Conservation (phyloP, 2,797 vertebrate species). For the Schizopygopsis pylzovi region DNA sequence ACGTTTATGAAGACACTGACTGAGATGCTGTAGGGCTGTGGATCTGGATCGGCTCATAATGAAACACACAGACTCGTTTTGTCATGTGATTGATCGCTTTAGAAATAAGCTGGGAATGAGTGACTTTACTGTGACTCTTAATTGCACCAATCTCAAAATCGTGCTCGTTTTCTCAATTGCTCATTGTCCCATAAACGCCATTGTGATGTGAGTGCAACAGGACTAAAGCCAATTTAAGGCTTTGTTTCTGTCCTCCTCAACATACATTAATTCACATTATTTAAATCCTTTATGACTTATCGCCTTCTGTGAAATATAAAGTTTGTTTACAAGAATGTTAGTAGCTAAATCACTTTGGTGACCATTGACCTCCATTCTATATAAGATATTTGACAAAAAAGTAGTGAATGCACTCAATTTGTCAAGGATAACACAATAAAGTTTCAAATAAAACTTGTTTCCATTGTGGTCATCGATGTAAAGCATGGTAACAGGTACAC, state of each 20-base stretch:
- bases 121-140: conserved; percentile 52
- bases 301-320: not conserved
- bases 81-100: not conserved
- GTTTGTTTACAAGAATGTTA: not conserved
- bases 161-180: conserved; percentile 55
- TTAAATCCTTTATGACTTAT: not conserved
- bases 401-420: too few relatives aligned
- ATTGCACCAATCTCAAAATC: conserved; percentile 50
- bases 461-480: too few relatives aligned
- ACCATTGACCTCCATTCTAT: not conserved
- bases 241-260: not conserved
- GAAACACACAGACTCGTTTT: not conserved
- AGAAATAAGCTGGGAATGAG: conserved; percentile 45
- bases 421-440: too few relatives aligned
- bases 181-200: conserved; percentile 58
- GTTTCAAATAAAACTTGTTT: too few relatives aligned
- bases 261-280: not conserved
- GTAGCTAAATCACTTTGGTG: not conserved
- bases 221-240: not conserved
- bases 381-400: too few relatives aligned
- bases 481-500: too few relatives aligned
- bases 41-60: not conserved
- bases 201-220: conserved; percentile 25
- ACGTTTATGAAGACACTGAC: not conserved
- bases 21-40: not conserved